Evolutionary conservation across 1,140 invertebrate species (phyloP), one percentile per base, ranked within the genome.

Genomic region (Battus philenor): DNA sequence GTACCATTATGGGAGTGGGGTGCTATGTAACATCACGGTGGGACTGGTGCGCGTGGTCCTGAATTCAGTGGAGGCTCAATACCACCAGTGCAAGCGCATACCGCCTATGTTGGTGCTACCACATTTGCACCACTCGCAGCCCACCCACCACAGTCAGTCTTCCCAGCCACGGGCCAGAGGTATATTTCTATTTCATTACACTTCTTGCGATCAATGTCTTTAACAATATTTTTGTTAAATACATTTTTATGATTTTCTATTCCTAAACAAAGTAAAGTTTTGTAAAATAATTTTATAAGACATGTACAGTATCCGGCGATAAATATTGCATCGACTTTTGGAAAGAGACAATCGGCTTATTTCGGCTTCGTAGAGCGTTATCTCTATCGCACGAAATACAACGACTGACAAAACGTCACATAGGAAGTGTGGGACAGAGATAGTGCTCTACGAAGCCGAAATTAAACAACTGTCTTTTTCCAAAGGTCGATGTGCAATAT

Each of bases 1-100:
- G 94, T 98, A 98, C 77, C 94, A 97, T 59, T 98, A 98, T 72
- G 93, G 91, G 44, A 91, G 91, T 39, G 92, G 93, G n/a, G 90
- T 93, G 0, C 87, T 95, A 53, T 94, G 92, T 63, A 90, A 88
- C 15, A 93, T 95, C 61, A 89, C 98, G 2, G 92, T 94, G 48
- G 89, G 91, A 1, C 86, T 98, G 30, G 92, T 99, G 26, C 90
- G 93, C 61, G 95, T 98, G 58, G 93, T 98, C n/a, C 89, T 99
- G 32, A 97, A 97, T 73, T 98, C 97, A 0, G 75, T 99, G 31
- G 94, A 98, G 64, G 91, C 93, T 10, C 96, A 98, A 67, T 93
- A 95, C 75, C 96, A 96, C 88, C 90, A 92, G 30, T 97, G 95
- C 71, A 90, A 91, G 56, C 89, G 93, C 49, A 92, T 95, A 43